Evolutionary conservation across 2,797 vertebrate genomes (phyloP).

Genomic region (Hemibagrus guttatus): DNA sequence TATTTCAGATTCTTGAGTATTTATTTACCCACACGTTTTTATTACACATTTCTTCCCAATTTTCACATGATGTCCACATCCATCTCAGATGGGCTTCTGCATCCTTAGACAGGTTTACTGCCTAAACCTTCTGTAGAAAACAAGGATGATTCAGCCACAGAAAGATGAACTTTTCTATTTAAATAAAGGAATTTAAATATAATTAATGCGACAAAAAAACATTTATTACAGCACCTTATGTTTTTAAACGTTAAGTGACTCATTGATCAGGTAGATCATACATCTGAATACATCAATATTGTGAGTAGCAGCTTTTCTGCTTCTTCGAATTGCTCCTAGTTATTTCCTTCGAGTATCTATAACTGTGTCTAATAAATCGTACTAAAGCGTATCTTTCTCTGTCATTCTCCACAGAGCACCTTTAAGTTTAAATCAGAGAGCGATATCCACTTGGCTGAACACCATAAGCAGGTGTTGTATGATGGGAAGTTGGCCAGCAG

Average conservation of each 20-base stretch:
- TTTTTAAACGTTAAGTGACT: not conserved
- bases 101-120: not conserved
- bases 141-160: not conserved
- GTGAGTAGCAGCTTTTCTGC: not conserved
- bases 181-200: not conserved
- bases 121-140: not conserved
- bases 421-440: conserved; percentile 98
- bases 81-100: not conserved
- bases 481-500: conserved; percentile 88
- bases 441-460: conserved; percentile 90
- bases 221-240: not conserved
- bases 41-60: not conserved
- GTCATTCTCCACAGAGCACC: conserved; percentile 78
- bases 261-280: not conserved
- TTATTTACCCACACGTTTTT: not conserved
- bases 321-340: not conserved
- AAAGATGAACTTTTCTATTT: not conserved
- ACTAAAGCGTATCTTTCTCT: not conserved
- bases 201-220: not conserved
- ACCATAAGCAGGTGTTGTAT: conserved; percentile 91
- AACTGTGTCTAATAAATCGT: not conserved
- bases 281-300: not conserved
- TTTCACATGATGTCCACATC: not conserved
- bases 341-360: not conserved
- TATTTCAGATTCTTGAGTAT: not conserved